Evolutionary conservation across 2,888 invertebrate genomes (phyloP), one percentile per base, ranked within the genome.

Genomic region (Hirtodrosophila histrioides): DNA sequence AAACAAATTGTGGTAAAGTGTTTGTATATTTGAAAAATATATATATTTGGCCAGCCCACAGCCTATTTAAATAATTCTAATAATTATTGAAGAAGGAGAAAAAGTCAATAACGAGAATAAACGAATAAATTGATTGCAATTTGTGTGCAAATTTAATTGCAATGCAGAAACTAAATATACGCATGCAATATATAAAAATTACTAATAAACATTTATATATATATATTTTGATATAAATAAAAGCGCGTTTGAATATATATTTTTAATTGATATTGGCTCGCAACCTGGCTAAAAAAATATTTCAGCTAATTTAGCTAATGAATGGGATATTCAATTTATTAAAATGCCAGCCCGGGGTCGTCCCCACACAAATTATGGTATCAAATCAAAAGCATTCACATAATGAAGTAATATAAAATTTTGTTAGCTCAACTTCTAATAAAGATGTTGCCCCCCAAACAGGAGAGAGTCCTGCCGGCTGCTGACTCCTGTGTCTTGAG

Each of bases 201-300:
- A 81, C 86, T 79, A 80, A 80, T 80, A 80, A 86, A 80, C 67
- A 86, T 86, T 72, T 80, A 86, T 80, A 81, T 76, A 67, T 63
- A 72, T 75, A 83, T 80, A 80, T 80, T 80, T 80, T 80, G 83
- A 80, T 80, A 80, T 67, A 86, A 86, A 74, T 41, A 49, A 48
- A 57, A 44, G 29, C 9, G 58, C 23, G 65, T 80, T 78, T 85
- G 45, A 75, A 68, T 78, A 43, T 7, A 43, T 27, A 2, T 27
- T 57, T 57, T 50, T 75, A 69, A 78, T 75, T 62, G 72, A 56
- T 39, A 11, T 46, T 49, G 8, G 33, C 8, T 12, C n/a, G 44
- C 11, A 43, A 27, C 40, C 37, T 27, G 35, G 41, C 6, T 17
- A 17, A 17, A 17, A 33, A 9, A 40, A 51, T 69, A 50, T 23